Evolutionary conservation across 2,113 vertebrate genomes (phyloP), one percentile per base, ranked within the genome.

Genomic region (Thymallus thymallus): DNA sequence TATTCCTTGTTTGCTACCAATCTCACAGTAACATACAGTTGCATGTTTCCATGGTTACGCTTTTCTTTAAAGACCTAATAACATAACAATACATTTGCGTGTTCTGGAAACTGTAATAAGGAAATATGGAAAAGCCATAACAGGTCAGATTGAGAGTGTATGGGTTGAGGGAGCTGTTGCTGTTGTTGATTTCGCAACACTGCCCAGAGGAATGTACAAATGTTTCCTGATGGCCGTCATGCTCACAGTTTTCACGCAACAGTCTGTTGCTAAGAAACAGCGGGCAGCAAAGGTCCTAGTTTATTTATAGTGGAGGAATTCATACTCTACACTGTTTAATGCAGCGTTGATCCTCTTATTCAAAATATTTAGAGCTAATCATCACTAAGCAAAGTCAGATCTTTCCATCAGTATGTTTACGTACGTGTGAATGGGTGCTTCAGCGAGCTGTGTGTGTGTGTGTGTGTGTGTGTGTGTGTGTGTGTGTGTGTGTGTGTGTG

Each of bases 221-320:
- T 87, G 82, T 86, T 87, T 86, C 68, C 76, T 56, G 68, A 29
- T 2, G 74, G 63, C 73, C 63, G 81, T 87, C 86, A 88, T 76
- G 20, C 45, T 74, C 7, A 2, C 51, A 62, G 60, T 76, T 58
- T 73, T 82, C 70, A 60, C 77, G 75, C 60, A 83, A 85, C 82
- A 75, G 85, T 83, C 67, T 85, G 89, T 88, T 90, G 88, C 89
- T 83, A 83, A 76, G 89, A 86, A 73, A 89, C 88, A 2, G 76
- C 68, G 66, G 18, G 16, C 13, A 32, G 64, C 20, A 7, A 9
- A 7, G 18, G 16, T 16, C 12, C 62, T 64, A 6, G 1, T 64
- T 64, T 64, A 30, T 30, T 29, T 65, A 32, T 65, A 30, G 29
- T 32, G 26, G 63, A 30, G 29, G 5, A 23, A 65, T 65, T 32